Conservation (phyloP, 2,888 invertebrate species). For the Tipula unca region DNA sequence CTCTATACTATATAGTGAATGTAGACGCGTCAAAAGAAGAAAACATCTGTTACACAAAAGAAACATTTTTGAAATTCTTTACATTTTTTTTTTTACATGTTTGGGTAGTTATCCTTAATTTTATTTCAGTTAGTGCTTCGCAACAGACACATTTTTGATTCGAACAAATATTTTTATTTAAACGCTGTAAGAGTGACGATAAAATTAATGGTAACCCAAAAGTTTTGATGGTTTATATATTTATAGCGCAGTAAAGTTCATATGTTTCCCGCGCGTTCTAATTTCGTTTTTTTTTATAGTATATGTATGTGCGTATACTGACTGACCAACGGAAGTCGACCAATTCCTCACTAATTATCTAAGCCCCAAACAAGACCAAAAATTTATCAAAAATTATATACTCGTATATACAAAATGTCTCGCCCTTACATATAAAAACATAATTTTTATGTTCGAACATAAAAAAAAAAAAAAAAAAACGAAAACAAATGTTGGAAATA, state of each 20-base stretch:
- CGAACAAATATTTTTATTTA: background rate
- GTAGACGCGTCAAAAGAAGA: background rate
- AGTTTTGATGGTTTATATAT: background rate
- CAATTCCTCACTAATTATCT: background rate
- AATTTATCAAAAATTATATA: background rate
- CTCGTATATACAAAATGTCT: no score
- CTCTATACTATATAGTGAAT: background rate
- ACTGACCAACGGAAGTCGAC: background rate
- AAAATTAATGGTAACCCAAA: background rate
- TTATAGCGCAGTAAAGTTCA: background rate
- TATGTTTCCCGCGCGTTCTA: background rate
- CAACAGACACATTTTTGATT: background rate
- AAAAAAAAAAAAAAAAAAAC: background rate
- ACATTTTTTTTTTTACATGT: background rate
- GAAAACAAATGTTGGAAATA: background rate
- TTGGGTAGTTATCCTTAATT: background rate
- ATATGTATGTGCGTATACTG: no score
- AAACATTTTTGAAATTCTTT: background rate
- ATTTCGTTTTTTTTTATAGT: background rate
- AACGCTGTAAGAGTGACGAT: background rate
- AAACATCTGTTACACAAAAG: background rate
- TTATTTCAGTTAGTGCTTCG: background rate
- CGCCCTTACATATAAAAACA: background rate
- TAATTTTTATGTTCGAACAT: background rate
- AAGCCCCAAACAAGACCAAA: background rate